phyloP scores from a whole-genome alignment of 2,888 invertebrate species.

The Orchesella flavescens region DNA sequence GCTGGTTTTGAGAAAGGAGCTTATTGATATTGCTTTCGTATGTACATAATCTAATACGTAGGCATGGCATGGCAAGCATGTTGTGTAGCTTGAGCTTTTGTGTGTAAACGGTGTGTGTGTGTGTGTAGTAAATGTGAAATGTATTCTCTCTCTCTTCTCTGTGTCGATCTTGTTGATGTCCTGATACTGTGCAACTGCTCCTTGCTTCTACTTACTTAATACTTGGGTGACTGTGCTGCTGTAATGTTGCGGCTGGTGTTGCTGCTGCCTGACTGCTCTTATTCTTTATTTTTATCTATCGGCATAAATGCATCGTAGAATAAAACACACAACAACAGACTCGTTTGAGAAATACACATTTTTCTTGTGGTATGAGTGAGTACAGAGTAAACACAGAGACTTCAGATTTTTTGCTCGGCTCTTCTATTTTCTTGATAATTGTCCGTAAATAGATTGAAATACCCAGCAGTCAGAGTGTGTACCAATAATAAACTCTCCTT shows the following conservation, averaged over 20 bases:
- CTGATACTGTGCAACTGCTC: slow-evolving; percentile 43
- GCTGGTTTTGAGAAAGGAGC: too few species aligned
- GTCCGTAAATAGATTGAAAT: background rate
- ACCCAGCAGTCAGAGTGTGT: too few species aligned
- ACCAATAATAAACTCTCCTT: slow-evolving; percentile 11
- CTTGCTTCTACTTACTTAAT: slow-evolving; percentile 49
- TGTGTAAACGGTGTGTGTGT: background rate
- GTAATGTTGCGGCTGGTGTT: slow-evolving; percentile 53
- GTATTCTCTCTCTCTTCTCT: slow-evolving; percentile 22
- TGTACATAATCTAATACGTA: background rate
- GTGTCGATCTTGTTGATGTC: slow-evolving; percentile 8
- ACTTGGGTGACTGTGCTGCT: slow-evolving; percentile 55
- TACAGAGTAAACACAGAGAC: background rate
- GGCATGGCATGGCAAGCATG: slow-evolving; percentile 3
- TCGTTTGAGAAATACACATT: slow-evolving; percentile 4
- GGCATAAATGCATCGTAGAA: background rate
- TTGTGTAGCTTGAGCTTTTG: slow-evolving; percentile 21
- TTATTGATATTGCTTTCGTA: slow-evolving; percentile 1
- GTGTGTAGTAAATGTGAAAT: slow-evolving; percentile 7
- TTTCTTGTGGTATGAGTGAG: slow-evolving; percentile 6
- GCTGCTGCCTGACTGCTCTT: slow-evolving; percentile 30
- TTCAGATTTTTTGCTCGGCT: background rate
- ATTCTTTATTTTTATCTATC: background rate
- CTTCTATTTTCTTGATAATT: background rate
- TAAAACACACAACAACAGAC: background rate